Evolutionary conservation across 2,888 invertebrate species (phyloP), one percentile per base, ranked within the genome.

Genomic region (Ichneumoninae sp.): DNA sequence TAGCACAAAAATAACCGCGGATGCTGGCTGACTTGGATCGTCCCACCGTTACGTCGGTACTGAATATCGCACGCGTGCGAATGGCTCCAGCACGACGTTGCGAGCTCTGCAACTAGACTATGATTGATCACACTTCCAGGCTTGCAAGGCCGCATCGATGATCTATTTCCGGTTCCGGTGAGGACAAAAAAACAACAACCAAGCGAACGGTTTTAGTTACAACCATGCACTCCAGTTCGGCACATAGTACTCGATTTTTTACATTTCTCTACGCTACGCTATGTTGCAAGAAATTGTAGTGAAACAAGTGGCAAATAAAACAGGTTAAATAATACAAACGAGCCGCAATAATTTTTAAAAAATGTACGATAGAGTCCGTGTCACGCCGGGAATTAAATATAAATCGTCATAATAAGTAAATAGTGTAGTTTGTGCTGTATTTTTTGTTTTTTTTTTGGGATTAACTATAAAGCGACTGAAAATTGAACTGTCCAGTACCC

Each of bases 1-100:
- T 91, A 92, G 89, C 85, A 88, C 90, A 81, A 85, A 90, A 91
- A 91, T 92, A 92, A 88, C 75, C 79, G 83, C 86, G 10, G 47
- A 52, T 71, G 69, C 13, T 33, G 22, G 63, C 40, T 4, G 36
- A 68, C 40, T 13, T 47, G 65, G 40, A 40, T 40, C 50, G 73
- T 52, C 60, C 63, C 68, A 10, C 68, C 63, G 44, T 78, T 57
- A 30, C n/a, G 22, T 33, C 19, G 30, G 6, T 26, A 16, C 44
- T 19, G 7, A 10, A 30, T 63, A 6, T 30, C 33, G 22, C 8
- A 52, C 5, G 36, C 66, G 66, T 52, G 66, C 40, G 52, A 52
- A 65, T 65, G 22, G 36, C 50, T 33, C 47, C 75, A 65, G 65
- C 65, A 33, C 19, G 30, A 30, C 33, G 22, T 33, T 47, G 63